These are phyloP conservation scores for Lacerta agilis DNA, from an alignment of 2,797 vertebrate species.

Conservation along the genomic window DNA sequence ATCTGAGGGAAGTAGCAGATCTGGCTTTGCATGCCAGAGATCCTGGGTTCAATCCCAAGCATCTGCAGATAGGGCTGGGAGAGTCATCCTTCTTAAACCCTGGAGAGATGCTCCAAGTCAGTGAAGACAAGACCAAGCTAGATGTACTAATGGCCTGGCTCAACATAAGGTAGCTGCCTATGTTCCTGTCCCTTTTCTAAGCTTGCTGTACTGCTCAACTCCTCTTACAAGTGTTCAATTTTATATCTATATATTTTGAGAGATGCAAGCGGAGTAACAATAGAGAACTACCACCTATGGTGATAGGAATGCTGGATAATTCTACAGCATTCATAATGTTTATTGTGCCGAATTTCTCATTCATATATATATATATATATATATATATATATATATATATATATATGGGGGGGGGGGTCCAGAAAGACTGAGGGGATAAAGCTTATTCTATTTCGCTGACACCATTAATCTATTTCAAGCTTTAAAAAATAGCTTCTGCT, in stretches of 20 bases:
- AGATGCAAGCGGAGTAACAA: background rate
- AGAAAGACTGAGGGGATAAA: constrained; percentile 8
- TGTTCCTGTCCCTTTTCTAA: no score
- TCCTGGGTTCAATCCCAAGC: no score
- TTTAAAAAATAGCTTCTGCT: background rate
- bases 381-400: background rate
- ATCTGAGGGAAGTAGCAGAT: no score
- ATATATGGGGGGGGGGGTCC: background rate
- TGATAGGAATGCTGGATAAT: background rate
- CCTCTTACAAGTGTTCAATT: background rate
- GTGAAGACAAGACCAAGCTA: no score
- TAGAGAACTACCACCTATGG: no score
- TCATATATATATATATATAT: background rate
- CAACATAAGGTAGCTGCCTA: no score
- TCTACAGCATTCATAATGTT: background rate
- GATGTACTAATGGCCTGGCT: no score
- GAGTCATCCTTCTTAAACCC: no score
- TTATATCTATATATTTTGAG: background rate
- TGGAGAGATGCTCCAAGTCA: no score
- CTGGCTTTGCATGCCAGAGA: no score
- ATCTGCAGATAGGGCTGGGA: no score
- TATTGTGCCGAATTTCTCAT: background rate
- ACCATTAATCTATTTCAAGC: constrained; percentile 29
- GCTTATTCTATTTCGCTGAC: background rate
- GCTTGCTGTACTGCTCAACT: background rate